These are phyloP conservation scores for Pygocentrus nattereri DNA, from an alignment of 2,797 vertebrate species.

Conservation along the genomic window DNA sequence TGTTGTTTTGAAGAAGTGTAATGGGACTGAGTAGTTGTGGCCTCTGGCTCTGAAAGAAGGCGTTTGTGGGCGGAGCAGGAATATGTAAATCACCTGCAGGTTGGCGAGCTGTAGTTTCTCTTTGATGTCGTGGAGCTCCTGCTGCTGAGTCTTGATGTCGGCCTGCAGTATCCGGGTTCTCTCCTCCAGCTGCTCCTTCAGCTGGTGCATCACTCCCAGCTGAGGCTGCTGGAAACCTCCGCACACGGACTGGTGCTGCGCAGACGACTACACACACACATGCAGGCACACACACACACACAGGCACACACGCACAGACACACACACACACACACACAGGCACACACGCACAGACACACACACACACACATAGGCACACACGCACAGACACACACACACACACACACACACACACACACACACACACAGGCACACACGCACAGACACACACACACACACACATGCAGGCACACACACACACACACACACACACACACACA, in stretches of 20 bases:
- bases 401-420: too few relatives aligned
- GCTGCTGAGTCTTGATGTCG: constrained; percentile 87
- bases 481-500: too few relatives aligned
- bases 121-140: constrained; percentile 87
- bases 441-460: too few relatives aligned
- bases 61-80: neutral
- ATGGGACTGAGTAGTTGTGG: too few relatives aligned
- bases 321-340: neutral
- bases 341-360: neutral
- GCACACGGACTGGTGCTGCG: constrained; percentile 67
- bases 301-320: neutral
- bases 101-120: constrained; percentile 88
- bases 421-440: too few relatives aligned
- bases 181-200: constrained; percentile 89
- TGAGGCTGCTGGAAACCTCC: constrained; percentile 81
- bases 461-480: too few relatives aligned
- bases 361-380: too few relatives aligned
- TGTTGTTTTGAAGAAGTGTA: too few relatives aligned
- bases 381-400: too few relatives aligned
- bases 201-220: constrained; percentile 86
- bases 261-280: constrained; percentile 40
- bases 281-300: neutral
- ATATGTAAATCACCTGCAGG: constrained; percentile 74
- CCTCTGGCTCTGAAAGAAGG: too few relatives aligned
- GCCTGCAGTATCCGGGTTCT: constrained; percentile 86